A percentile compares a stretch with the other conserved stretches of the same genome.
Evolutionary conservation across 1,140 invertebrate species (phyloP).

Genomic region (Drosophila nasuta): DNA sequence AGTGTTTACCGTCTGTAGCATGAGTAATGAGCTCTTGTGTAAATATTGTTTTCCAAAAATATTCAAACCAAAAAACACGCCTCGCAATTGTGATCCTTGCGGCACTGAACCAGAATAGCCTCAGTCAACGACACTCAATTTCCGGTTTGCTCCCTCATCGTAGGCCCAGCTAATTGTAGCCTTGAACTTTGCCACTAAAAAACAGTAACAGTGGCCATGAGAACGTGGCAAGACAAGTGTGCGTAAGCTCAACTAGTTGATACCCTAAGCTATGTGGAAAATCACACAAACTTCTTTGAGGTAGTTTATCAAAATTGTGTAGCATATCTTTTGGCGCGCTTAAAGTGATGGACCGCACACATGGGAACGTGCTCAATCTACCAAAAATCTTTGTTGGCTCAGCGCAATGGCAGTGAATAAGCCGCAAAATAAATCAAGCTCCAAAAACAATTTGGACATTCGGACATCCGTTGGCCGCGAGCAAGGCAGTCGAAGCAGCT

Average conservation of each 20-base stretch:
- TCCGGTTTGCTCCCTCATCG: constrained; percentile 25
- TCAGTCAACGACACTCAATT: constrained; percentile 24
- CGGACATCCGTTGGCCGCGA: constrained; percentile 5
- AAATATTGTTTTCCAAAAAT: constrained; percentile 53
- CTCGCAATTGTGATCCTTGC: neutral
- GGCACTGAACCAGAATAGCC: constrained; percentile 26
- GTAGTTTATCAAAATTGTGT: constrained; percentile 14
- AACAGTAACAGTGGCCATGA: constrained; percentile 10
- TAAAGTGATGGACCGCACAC: neutral
- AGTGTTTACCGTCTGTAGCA: constrained; percentile 50
- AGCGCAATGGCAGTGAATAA: constrained; percentile 41
- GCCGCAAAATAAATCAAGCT: constrained; percentile 44
- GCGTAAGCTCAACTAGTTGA: neutral
- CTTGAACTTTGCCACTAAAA: constrained; percentile 64
- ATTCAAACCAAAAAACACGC: constrained; percentile 47
- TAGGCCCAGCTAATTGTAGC: constrained; percentile 55
- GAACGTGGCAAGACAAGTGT: neutral
- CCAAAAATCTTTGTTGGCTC: constrained; percentile 30
- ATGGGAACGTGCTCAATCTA: constrained; percentile 57
- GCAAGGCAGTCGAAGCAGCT: constrained; percentile 21
- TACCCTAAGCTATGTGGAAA: neutral
- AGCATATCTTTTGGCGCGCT: constrained; percentile 43
- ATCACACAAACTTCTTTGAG: too few species aligned
- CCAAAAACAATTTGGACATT: constrained; percentile 38
- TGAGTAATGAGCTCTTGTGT: constrained; percentile 38